Conservation (phyloP, 2,888 invertebrate species). For the Palloptera scutellata region DNA sequence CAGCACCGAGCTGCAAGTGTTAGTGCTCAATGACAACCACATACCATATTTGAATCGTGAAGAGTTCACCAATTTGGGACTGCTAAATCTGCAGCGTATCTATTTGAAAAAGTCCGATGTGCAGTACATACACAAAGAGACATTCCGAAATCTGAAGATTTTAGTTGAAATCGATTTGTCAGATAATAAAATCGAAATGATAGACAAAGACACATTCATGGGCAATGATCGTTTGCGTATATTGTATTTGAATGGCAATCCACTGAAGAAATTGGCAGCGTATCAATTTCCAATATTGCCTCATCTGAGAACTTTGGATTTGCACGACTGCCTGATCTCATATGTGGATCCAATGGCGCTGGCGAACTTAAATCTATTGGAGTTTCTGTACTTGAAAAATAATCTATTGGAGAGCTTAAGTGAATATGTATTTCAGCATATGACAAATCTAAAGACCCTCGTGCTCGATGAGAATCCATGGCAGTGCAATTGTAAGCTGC, state of each 20-base stretch:
- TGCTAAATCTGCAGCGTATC: slow-evolving; percentile 85
- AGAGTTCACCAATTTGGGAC: slow-evolving; percentile 79
- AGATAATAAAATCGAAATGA: slow-evolving; percentile 77
- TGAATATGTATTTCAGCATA: slow-evolving; percentile 73
- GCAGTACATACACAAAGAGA: slow-evolving; percentile 79
- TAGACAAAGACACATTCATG: slow-evolving; percentile 82
- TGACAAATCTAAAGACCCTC: slow-evolving; percentile 81
- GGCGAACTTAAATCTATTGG: slow-evolving; percentile 75
- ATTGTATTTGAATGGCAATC: slow-evolving; percentile 83
- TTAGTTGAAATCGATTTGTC: slow-evolving; percentile 87
- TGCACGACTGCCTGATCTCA: slow-evolving; percentile 81
- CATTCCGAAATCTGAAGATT: slow-evolving; percentile 86
- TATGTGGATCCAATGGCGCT: slow-evolving; percentile 81
- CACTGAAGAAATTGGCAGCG: slow-evolving; percentile 74
- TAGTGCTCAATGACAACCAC: slow-evolving; percentile 83
- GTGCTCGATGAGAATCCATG: slow-evolving; percentile 86
- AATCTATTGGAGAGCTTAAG: slow-evolving; percentile 79
- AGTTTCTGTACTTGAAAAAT: slow-evolving; percentile 80
- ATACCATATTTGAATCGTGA: slow-evolving; percentile 79
- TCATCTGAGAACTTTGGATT: slow-evolving; percentile 80
- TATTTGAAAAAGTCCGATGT: slow-evolving; percentile 80
- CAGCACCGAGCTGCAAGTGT: slow-evolving; percentile 76
- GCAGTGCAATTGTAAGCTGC: slow-evolving; percentile 87
- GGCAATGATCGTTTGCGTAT: slow-evolving; percentile 84
- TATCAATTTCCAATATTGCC: slow-evolving; percentile 85